phyloP scores from a whole-genome alignment of 2,888 invertebrate genomes.

The Incurvaria masculella region DNA sequence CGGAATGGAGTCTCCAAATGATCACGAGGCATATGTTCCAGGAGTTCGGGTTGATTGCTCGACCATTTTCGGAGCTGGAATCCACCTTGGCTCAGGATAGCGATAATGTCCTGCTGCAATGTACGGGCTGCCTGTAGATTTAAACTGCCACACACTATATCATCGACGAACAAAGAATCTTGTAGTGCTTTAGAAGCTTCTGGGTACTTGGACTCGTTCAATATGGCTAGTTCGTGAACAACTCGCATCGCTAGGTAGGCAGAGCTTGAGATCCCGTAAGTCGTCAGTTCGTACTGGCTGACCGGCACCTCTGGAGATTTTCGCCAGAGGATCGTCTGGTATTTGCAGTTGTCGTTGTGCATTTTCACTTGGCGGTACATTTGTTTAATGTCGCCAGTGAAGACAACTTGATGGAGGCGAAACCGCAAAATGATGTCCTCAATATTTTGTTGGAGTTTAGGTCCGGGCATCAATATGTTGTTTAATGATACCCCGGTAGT shows the following conservation, averaged over 20 bases:
- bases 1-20: constrained; percentile 5
- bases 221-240: constrained; percentile 9
- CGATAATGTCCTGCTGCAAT: constrained; percentile 12
- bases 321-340: constrained; percentile 18
- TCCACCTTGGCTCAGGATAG: constrained; percentile 15
- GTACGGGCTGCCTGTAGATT: constrained; percentile 1
- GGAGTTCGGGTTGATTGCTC: constrained; percentile 5
- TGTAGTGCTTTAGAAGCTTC: constrained; percentile 4
- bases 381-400: constrained; percentile 18
- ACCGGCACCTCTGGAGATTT: constrained; percentile 13
- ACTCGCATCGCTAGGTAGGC: constrained; percentile 11
- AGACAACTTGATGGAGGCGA: constrained; percentile 13
- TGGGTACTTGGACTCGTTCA: constrained; percentile 8
- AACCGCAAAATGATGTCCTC: constrained; percentile 16
- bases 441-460: constrained; percentile 15
- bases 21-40: constrained; percentile 7
- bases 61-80: constrained; percentile 17
- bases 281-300: constrained; percentile 14
- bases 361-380: constrained; percentile 17
- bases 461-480: constrained; percentile 13
- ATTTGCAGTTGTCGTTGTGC: constrained; percentile 11
- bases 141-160: constrained; percentile 6
- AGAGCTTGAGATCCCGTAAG: constrained; percentile 16
- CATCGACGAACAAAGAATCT: constrained; percentile 9
- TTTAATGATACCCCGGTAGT: constrained; percentile 10